Percentiles rank a stretch among this genome's conserved stretches.
Conservation (phyloP, 2,797 vertebrate species). For the Pangasius mekongensis region DNA sequence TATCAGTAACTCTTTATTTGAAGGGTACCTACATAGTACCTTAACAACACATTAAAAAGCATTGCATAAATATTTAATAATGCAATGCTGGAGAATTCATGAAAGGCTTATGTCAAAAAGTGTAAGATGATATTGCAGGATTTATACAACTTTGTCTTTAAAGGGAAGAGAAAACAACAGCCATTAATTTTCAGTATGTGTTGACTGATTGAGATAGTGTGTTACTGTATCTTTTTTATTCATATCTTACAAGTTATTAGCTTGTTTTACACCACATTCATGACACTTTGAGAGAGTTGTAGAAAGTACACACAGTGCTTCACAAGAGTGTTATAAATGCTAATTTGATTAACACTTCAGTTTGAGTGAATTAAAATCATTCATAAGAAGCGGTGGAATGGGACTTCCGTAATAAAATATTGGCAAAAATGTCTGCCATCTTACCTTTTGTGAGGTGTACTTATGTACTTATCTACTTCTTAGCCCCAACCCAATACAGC, state of each 20-base stretch:
- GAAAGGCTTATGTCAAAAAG: background rate
- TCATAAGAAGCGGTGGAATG: too few species aligned
- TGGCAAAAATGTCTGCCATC: too few species aligned
- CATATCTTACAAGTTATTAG: background rate
- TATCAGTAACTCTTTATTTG: background rate
- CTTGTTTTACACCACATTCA: background rate
- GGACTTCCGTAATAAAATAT: too few species aligned
- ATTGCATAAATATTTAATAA: background rate
- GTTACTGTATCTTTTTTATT: background rate
- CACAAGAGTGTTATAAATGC: too few species aligned
- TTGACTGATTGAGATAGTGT: background rate
- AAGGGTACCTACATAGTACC: background rate
- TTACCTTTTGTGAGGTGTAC: too few species aligned
- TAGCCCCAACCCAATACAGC: too few species aligned
- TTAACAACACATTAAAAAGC: background rate
- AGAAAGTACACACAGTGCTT: background rate
- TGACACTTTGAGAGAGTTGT: background rate
- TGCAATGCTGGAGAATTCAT: background rate
- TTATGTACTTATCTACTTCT: too few species aligned
- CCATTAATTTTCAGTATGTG: background rate
- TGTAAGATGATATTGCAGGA: too few species aligned
- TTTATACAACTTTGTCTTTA: background rate
- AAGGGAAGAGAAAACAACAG: background rate
- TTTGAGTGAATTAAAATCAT: too few species aligned
- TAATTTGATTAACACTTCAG: too few species aligned